Conservation (phyloP, 2,113 vertebrate genomes). For the Ursus arctos region DNA sequence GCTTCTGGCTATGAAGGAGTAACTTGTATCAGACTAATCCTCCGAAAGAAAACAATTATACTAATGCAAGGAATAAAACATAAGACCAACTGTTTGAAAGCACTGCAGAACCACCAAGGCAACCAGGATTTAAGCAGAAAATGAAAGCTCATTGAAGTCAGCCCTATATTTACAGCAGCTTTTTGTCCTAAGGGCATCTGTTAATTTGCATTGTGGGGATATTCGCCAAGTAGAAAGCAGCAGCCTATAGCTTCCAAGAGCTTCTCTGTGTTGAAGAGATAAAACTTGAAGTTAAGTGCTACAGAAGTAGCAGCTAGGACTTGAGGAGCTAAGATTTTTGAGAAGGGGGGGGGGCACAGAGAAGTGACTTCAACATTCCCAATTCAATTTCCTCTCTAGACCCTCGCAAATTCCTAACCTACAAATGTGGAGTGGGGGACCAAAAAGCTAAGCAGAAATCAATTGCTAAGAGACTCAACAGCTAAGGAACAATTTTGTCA, state of each 20-base stretch:
- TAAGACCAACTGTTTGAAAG: neutral
- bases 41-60: conserved; percentile 15
- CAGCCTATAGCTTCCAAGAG: neutral
- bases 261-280: neutral
- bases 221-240: neutral
- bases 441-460: neutral
- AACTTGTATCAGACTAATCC: neutral
- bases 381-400: neutral
- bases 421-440: neutral
- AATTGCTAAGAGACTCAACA: neutral
- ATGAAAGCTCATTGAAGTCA: neutral
- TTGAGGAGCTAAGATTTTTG: neutral
- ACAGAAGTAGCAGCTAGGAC: neutral
- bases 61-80: neutral
- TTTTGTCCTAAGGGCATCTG: neutral
- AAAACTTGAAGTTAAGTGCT: neutral
- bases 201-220: neutral
- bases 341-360: neutral
- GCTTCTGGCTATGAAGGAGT: neutral
- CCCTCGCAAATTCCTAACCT: neutral
- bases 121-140: neutral
- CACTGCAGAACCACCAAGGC: neutral
- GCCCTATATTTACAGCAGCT: neutral
- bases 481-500: neutral
- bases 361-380: neutral